Conservation (phyloP, 2,113 vertebrate species). For the Melanotaenia duboulayi region DNA sequence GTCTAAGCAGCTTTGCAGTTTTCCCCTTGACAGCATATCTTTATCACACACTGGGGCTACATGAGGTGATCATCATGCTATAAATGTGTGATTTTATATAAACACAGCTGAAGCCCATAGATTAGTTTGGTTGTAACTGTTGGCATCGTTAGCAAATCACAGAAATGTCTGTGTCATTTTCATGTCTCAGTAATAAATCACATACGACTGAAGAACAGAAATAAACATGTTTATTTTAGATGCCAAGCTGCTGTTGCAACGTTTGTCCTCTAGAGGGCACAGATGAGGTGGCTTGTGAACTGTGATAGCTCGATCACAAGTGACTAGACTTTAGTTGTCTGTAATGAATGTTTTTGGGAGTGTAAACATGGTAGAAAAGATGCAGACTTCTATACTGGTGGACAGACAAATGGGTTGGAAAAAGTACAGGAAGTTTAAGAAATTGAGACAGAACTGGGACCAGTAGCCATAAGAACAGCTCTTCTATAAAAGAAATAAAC, state of each 20-base stretch:
- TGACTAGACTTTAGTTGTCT: not conserved
- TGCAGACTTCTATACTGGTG: not conserved
- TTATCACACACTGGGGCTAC: not conserved
- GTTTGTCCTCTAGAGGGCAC: constrained; percentile 16
- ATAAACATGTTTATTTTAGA: not conserved
- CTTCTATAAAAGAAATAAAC: not conserved
- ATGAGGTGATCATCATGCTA: not conserved
- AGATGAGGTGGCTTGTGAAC: not conserved
- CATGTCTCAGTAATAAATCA: not conserved
- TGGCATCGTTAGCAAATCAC: constrained; percentile 1
- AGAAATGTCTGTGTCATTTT: not conserved
- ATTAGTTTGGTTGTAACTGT: not conserved
- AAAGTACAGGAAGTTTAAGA: too few species aligned
- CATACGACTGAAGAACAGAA: not conserved
- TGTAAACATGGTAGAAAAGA: not conserved
- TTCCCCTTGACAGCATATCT: not conserved
- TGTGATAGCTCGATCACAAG: not conserved
- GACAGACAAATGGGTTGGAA: not conserved
- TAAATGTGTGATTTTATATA: not conserved
- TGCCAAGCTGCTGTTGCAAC: not conserved
- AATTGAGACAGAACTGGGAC: not conserved
- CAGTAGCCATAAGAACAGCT: not conserved
- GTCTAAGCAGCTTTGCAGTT: not conserved
- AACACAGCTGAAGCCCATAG: not conserved
- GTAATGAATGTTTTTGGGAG: not conserved